Evolutionary conservation across 2,888 invertebrate genomes (phyloP), one percentile per base, ranked within the genome.

Genomic region (Marasmarcha lunaedactyla): DNA sequence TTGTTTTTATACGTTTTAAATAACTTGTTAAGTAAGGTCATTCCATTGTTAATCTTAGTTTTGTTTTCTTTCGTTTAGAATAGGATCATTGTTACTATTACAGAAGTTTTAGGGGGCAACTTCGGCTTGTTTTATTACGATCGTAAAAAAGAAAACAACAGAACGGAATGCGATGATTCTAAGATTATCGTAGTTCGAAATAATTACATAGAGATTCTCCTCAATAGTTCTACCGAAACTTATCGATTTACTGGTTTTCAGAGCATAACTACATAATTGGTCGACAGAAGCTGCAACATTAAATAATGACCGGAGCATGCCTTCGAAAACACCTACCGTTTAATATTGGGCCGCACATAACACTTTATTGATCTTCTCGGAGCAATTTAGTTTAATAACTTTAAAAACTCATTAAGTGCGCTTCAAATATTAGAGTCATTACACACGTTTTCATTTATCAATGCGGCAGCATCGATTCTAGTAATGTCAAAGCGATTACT

Each of bases 331-430:
- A 20, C 20, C 20, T 20, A 30, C 9, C 30, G 11, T 30, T 30
- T 30, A n/a, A n/a, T 10, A 30, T 4, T 30, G 30, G 10, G 11
- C 6, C 25, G 6, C 25, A 9, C 30, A n/a, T 10, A 9, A 30
- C 30, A 30, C 30, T 20, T 20, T 20, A 20, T 20, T 20, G 20
- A 7, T 5, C 20, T 20, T 20, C 20, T 7, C 30, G 10, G 30
- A 30, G 30, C 30, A 70, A 76, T 77, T 77, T 74, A 61, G 63
- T 61, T 70, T 77, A 74, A 78, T 77, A 73, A 71, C 74, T 71
- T 68, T 62, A 57, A 70, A 70, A 76, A 69, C 66, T 71, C 70
- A 71, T 76, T 71, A 71, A 48, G 50, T 47, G 52, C 56, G 57
- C 57, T 64, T 60, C 57, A 62, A 62, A 57, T 63, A 63, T 42